These are phyloP conservation scores for Dasypogon diadema DNA, from an alignment of 2,888 invertebrate species.

Conservation along the genomic window DNA sequence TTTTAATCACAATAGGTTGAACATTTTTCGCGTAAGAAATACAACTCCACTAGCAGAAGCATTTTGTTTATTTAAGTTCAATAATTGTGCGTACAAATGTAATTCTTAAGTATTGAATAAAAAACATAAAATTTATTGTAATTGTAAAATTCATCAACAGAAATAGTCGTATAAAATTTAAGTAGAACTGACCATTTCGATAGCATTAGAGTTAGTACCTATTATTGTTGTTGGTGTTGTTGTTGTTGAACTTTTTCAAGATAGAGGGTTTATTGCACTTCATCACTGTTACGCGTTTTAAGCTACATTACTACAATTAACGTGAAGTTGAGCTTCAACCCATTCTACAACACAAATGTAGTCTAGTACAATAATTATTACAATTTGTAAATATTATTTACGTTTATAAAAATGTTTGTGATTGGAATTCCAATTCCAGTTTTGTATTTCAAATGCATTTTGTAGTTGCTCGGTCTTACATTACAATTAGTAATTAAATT, in stretches of 20 bases:
- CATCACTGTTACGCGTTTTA: not conserved
- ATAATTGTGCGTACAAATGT: conserved; percentile 40
- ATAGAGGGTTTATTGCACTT: not conserved
- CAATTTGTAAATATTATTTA: not conserved
- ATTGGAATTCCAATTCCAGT: not conserved
- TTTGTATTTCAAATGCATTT: not conserved
- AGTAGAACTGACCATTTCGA: conserved; percentile 2
- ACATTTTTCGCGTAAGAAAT: too few relatives aligned
- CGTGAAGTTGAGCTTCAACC: too few relatives aligned
- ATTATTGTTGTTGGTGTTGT: conserved; percentile 8
- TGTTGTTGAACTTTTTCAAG: not conserved
- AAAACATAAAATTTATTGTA: conserved; percentile 40
- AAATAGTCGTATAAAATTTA: conserved; percentile 27
- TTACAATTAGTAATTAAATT: conserved; percentile 14
- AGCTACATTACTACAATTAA: not conserved
- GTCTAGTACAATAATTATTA: not conserved
- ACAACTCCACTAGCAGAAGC: conserved; percentile 24
- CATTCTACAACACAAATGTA: not conserved
- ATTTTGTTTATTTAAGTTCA: conserved; percentile 26
- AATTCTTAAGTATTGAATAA: conserved; percentile 14
- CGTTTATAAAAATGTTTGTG: not conserved
- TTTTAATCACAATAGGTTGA: too few relatives aligned
- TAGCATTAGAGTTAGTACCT: not conserved
- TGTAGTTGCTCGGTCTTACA: not conserved
- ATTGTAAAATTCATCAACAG: not conserved